Evolutionary conservation across 2,113 vertebrate genomes (phyloP).

Genomic region (Psammodynastes pulverulentus): DNA sequence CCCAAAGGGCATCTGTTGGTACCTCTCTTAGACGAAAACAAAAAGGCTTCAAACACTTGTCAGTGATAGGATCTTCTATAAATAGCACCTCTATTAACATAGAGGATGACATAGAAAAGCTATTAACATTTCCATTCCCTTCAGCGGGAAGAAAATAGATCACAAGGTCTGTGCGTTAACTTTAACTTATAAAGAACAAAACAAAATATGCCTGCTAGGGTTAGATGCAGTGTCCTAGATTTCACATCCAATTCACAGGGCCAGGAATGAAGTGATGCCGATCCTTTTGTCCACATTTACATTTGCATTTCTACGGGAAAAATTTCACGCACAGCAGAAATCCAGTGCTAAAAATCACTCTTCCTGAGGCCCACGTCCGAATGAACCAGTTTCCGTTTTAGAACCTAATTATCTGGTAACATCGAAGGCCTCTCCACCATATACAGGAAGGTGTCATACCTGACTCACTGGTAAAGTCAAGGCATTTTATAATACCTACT

Average conservation of each 20-base stretch:
- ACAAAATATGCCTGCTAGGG: conserved; percentile 35
- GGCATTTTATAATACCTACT: background rate
- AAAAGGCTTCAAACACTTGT: conserved; percentile 32
- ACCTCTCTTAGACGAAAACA: conserved; percentile 29
- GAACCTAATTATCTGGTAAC: background rate
- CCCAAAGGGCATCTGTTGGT: background rate
- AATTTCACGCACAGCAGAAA: background rate
- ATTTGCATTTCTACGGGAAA: background rate
- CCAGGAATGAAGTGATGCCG: background rate
- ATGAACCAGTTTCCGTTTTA: background rate
- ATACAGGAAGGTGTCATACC: background rate
- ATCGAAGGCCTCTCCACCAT: background rate
- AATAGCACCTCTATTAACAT: conserved; percentile 62
- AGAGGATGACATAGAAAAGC: conserved; percentile 38
- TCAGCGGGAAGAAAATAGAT: conserved; percentile 55
- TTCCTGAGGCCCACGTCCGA: background rate
- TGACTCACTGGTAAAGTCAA: background rate
- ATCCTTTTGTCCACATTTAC: background rate
- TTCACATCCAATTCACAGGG: conserved; percentile 35
- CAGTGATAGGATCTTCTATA: conserved; percentile 60
- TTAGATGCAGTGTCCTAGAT: conserved; percentile 54
- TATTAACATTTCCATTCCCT: conserved; percentile 57
- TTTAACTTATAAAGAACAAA: conserved; percentile 43
- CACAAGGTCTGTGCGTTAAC: conserved; percentile 53
- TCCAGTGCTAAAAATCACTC: background rate